Evolutionary conservation across 92 coral and sea anemone species (phyloP).

Genomic region (Anthopleura xanthogrammica): DNA sequence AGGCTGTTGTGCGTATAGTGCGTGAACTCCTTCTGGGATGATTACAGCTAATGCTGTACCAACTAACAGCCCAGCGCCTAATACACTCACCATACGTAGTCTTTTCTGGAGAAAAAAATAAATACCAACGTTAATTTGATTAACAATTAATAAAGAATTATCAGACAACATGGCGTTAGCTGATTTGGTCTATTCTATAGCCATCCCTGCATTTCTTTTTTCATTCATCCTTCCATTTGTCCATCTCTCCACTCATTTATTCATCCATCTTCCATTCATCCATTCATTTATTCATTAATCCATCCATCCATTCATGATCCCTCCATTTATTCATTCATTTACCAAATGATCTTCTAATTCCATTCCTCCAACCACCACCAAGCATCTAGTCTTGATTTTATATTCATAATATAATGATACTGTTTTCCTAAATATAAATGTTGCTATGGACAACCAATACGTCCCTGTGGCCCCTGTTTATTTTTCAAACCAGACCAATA

Average conservation of each 20-base stretch:
- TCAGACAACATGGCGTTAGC: no score
- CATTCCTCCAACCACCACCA: neutral
- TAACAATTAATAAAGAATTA: neutral
- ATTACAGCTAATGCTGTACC: conserved; percentile 99
- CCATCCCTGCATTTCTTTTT: neutral
- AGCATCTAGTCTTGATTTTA: neutral
- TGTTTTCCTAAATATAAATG: no score
- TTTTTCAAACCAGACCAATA: no score
- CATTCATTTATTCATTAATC: no score
- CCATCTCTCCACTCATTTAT: neutral
- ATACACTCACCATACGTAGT: conserved; percentile 88
- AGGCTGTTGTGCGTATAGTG: conserved; percentile 58
- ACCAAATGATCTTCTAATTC: neutral
- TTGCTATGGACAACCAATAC: neutral
- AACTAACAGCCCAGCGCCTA: conserved; percentile 94
- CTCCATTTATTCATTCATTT: no score
- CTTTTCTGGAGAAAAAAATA: conserved; percentile 50
- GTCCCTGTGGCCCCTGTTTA: neutral
- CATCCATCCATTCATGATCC: no score
- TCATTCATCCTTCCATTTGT: no score
- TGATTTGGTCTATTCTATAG: no score
- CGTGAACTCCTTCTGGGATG: conserved; percentile 96
- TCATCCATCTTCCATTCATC: no score
- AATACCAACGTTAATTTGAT: neutral
- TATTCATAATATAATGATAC: neutral